Conservation (phyloP, 92 coral and sea anemone species). For the Phymanthus crucifer region DNA sequence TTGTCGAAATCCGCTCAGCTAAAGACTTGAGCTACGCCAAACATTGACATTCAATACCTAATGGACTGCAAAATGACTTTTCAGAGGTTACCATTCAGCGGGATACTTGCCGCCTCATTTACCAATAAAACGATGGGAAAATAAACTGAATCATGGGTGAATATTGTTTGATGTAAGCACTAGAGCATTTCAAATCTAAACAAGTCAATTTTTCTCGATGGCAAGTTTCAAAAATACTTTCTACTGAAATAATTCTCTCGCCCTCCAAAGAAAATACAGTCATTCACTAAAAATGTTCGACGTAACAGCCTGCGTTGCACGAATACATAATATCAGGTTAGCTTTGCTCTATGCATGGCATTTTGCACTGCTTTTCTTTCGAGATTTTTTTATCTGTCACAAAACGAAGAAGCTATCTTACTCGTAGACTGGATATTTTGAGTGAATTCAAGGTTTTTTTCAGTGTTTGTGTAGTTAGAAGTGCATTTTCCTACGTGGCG, state of each 20-base stretch:
- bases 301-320: not conserved
- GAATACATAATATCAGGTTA: not conserved
- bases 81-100: not conserved
- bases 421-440: not conserved
- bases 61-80: not conserved
- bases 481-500: not conserved
- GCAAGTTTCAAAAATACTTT: not conserved
- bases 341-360: too few species aligned
- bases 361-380: not conserved
- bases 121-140: not conserved
- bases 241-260: not conserved
- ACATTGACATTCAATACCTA: not conserved
- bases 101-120: not conserved
- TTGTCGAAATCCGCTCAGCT: not conserved
- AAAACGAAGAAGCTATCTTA: not conserved
- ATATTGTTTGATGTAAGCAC: not conserved
- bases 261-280: not conserved
- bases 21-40: not conserved
- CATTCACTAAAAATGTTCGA: not conserved
- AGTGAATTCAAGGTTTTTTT: not conserved
- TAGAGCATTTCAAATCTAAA: not conserved
- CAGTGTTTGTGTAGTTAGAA: not conserved
- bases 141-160: not conserved
- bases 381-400: not conserved
- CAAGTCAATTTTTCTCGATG: not conserved